Evolutionary conservation across 2,888 invertebrate genomes (phyloP), one percentile per base, ranked within the genome.

Genomic region (Macrophya annulata): DNA sequence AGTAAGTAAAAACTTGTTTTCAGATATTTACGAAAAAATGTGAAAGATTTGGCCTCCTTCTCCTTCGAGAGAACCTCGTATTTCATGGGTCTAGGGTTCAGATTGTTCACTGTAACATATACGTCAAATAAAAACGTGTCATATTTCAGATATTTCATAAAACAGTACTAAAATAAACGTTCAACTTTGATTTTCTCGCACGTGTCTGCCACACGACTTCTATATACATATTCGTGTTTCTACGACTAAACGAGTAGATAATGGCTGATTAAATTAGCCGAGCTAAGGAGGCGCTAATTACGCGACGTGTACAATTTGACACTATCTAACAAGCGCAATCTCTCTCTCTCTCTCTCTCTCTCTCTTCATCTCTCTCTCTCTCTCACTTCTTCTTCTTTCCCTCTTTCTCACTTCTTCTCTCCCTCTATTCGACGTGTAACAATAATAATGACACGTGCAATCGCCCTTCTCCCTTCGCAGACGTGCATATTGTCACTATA

Each of bases 371-470:
- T 48, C 48, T 12, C 43, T n/a, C 17, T 21, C 6, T 1, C 40
- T 17, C 51, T 37, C 55, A n/a, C n/a, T n/a, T n/a, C n/a, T n/a
- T n/a, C n/a, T n/a, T 6, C 10, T 55, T 21, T 40, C 12, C n/a
- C n/a, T 48, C 48, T 25, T 25, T 25, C 45, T 48, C 76, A 6
- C 15, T 76, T 25, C 10, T n/a, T n/a, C 25, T 40, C 5, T 48
- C 48, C 9, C 43, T n/a, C 17, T 21, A 55, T 45, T 51, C 25
- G 37, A 77, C n/a, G 77, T 77, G 77, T 51, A 12, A 77, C 77
- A 77, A 77, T 77, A 77, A 77, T 31, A 55, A 77, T 37, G 77
- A 55, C 77, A 55, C 55, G 51, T 62, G 62, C 31, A 81, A 21
- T 51, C n/a, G 15, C 21, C 45, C 68, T 8, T 25, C 68, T 17